A percentile compares a stretch with the other conserved stretches of the same genome.
Conservation (phyloP, 2,888 invertebrate genomes). For the Salticus scenicus region DNA sequence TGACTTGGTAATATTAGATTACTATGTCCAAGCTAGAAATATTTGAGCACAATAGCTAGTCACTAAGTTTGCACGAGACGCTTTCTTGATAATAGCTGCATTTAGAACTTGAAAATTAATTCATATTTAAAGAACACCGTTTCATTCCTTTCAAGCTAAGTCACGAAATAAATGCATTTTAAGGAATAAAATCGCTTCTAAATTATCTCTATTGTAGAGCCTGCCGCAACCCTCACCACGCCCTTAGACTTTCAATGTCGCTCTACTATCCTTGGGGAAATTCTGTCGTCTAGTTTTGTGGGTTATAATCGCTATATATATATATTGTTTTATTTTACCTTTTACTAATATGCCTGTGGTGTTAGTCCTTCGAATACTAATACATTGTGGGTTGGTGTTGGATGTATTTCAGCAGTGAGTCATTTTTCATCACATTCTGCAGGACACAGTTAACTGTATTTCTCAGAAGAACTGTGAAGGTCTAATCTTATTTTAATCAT, state of each 20-base stretch:
- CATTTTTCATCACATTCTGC: no score
- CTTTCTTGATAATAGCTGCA: no score
- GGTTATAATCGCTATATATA: neutral
- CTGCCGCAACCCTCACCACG: neutral
- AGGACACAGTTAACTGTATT: no score
- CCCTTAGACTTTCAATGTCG: slow-evolving; percentile 11
- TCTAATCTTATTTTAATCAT: no score
- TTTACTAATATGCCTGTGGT: neutral
- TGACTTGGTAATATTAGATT: no score
- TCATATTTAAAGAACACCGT: no score
- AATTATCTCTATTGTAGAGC: neutral
- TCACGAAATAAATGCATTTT: neutral
- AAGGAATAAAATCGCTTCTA: neutral
- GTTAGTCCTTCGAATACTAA: neutral
- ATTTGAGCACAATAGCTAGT: no score
- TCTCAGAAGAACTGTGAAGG: no score
- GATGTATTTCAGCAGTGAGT: no score
- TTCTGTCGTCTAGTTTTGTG: neutral
- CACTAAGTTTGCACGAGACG: no score
- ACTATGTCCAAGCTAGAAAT: no score
- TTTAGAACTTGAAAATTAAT: no score
- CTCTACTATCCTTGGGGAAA: neutral
- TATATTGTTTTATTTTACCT: neutral
- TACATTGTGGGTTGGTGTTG: neutral
- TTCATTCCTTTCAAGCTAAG: neutral